phyloP scores from a whole-genome alignment of 1,140 invertebrate genomes.

The Drosophila novamexicana region DNA sequence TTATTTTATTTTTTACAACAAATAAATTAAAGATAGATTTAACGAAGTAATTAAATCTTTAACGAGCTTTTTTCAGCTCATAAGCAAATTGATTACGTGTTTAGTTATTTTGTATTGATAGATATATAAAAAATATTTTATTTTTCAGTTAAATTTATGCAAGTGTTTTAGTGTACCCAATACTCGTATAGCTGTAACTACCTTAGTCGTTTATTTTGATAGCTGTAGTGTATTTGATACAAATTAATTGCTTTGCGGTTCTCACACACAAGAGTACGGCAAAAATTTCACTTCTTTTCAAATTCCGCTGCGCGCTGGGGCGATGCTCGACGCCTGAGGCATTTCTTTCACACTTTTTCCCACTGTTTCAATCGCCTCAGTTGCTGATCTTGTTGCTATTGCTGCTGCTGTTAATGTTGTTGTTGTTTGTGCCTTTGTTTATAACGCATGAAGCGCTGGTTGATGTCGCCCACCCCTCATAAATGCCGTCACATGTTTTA shows the following conservation, averaged over 20 bases:
- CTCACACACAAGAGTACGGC: slow-evolving; percentile 66
- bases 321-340: slow-evolving; percentile 46
- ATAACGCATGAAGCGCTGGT: slow-evolving; percentile 58
- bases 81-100: no score
- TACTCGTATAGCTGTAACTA: not conserved
- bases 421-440: slow-evolving; percentile 62
- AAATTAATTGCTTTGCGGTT: slow-evolving; percentile 81
- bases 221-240: slow-evolving; percentile 57
- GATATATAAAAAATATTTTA: not conserved
- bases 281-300: slow-evolving; percentile 80
- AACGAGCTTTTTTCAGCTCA: no score
- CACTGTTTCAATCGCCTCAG: slow-evolving; percentile 39
- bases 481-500: slow-evolving; percentile 75
- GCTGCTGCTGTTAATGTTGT: slow-evolving; percentile 21
- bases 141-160: not conserved
- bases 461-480: slow-evolving; percentile 59
- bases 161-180: not conserved
- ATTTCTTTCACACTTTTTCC: slow-evolving; percentile 68
- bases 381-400: slow-evolving; percentile 41
- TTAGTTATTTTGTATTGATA: no score
- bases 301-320: slow-evolving; percentile 52
- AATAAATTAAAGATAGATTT: not conserved
- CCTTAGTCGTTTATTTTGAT: not conserved
- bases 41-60: no score
- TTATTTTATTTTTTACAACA: not conserved